These are phyloP conservation scores for Leptarthrus brevirostris DNA, from an alignment of 2,888 invertebrate genomes.

Conservation along the genomic window DNA sequence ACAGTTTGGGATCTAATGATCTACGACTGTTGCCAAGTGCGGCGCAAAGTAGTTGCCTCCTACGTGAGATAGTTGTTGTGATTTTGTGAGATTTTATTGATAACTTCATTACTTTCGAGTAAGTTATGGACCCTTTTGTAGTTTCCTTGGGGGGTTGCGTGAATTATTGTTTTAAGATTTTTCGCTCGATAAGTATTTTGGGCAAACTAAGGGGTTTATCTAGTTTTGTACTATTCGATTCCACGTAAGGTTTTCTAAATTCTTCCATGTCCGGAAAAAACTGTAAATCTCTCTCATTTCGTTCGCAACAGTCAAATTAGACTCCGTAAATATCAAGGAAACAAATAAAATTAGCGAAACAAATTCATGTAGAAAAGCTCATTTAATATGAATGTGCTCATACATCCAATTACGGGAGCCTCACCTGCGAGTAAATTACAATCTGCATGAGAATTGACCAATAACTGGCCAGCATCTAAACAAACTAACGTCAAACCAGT, in stretches of 20 bases:
- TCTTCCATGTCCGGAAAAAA: too few species aligned
- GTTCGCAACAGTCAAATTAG: too few species aligned
- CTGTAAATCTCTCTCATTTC: too few species aligned
- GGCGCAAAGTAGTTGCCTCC: neutral
- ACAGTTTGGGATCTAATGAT: slow-evolving; percentile 18
- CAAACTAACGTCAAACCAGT: slow-evolving; percentile 29
- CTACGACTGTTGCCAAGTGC: slow-evolving; percentile 11
- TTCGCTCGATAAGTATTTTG: neutral
- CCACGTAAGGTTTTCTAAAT: too few species aligned
- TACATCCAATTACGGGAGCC: slow-evolving; percentile 29
- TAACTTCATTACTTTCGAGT: slow-evolving; percentile 40
- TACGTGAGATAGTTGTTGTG: slow-evolving; percentile 2
- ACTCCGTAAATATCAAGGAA: slow-evolving; percentile 5
- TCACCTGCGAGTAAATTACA: slow-evolving; percentile 45
- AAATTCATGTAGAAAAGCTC: neutral
- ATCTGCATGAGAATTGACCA: slow-evolving; percentile 49
- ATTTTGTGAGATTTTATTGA: slow-evolving; percentile 38
- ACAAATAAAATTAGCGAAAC: neutral
- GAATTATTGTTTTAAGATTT: slow-evolving; percentile 12
- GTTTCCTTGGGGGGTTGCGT: neutral
- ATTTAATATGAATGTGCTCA: slow-evolving; percentile 38
- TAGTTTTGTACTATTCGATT: too few species aligned
- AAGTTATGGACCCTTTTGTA: slow-evolving; percentile 13
- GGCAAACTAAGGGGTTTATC: too few species aligned
- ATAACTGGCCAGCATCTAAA: slow-evolving; percentile 44